Evolutionary conservation across 1,140 invertebrate species (phyloP), one percentile per base, ranked within the genome.

Genomic region (Platorchestia sp.): DNA sequence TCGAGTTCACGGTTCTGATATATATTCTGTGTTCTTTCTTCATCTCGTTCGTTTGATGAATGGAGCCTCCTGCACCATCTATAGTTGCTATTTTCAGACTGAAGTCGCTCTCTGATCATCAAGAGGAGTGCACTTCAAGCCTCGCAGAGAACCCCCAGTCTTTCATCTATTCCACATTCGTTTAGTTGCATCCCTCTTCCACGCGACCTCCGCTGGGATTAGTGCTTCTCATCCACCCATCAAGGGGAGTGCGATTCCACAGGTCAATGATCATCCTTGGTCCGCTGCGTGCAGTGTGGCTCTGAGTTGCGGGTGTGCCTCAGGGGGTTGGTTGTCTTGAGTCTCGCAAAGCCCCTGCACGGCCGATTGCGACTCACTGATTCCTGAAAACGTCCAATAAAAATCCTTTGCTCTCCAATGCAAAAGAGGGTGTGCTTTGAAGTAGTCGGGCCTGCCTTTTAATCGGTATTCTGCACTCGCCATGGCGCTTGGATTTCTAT

Each of bases 351-450:
- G 87, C 87, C 87, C 87, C 87, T 19, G 22, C 91, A 45, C 91
- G 91, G 91, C 45, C 91, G 44, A 93, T 93, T 93, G 91, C 41
- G 40, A 45, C 45, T 45, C 91, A 36, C 43, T 47, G 91, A 93
- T 93, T 93, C 87, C 45, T 93, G 43, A 93, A 45, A 93, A 40
- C 36, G 41, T 93, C 47, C 91, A 45, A 93, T 93, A 47, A 44
- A 93, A 45, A 45, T 45, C 91, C 91, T 45, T 45, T 93, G 91
- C 91, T 47, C 41, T 40, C 91, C 43, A 27, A 93, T 93, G 91
- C 91, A 93, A 93, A 93, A 93, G 91, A 93, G 91, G 44, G 45
- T n/a, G 40, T 93, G 41, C 91, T 93, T 93, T 89, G 43, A 45
- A 93, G 91, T 93, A 44, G 43, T 44, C 43, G 41, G 47, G 91